A percentile compares a stretch with the other conserved stretches of the same genome.
Evolutionary conservation across 2,888 invertebrate genomes (phyloP).

Genomic region (Aphodius sticticus): DNA sequence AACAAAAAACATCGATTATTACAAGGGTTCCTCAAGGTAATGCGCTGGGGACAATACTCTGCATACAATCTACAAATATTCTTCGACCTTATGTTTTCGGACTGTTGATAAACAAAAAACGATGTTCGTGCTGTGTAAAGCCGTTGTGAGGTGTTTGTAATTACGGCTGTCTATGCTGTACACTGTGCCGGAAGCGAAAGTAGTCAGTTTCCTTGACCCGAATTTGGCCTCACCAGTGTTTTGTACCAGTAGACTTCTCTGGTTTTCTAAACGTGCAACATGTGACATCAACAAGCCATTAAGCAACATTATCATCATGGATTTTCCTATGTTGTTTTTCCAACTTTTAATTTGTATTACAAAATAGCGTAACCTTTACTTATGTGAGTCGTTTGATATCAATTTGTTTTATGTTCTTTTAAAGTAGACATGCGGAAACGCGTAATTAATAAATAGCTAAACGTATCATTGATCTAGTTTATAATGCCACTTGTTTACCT

Average conservation of each 20-base stretch:
- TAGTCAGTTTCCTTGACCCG: constrained; percentile 53
- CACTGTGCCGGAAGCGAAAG: constrained; percentile 52
- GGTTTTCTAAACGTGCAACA: constrained; percentile 23
- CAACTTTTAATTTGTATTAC: neutral
- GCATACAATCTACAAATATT: neutral
- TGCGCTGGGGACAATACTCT: constrained; percentile 14
- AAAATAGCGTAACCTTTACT: neutral
- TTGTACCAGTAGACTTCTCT: neutral
- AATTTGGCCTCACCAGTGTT: constrained; percentile 39
- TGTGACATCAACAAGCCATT: neutral
- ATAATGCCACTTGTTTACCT: neutral
- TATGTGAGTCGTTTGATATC: neutral
- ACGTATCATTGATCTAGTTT: neutral
- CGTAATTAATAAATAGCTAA: neutral
- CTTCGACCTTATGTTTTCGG: constrained; percentile 4
- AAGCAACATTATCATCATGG: neutral
- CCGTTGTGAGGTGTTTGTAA: neutral
- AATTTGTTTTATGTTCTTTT: neutral
- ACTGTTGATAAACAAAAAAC: too few relatives aligned
- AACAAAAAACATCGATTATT: neutral
- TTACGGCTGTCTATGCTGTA: neutral
- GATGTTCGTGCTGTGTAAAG: too few relatives aligned
- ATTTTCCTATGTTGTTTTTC: neutral
- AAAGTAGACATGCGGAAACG: too few relatives aligned
- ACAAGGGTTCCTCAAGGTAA: constrained; percentile 4